These are phyloP conservation scores for Myiothlypis chrysogaster DNA, from an alignment of 2,797 vertebrate genomes.

Conservation along the genomic window DNA sequence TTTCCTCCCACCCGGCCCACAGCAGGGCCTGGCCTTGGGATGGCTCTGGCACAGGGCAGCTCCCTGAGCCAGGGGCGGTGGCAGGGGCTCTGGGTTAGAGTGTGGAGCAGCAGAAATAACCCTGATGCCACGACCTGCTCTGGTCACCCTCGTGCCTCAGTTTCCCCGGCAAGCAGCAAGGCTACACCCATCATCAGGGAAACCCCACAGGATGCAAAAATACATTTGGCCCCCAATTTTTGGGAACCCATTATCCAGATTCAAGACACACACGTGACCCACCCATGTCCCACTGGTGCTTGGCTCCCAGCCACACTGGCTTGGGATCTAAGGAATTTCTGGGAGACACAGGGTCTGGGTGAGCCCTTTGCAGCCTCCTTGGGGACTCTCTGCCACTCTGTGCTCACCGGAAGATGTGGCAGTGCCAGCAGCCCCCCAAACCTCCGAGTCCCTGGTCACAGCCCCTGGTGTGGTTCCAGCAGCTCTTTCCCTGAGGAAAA, in stretches of 20 bases:
- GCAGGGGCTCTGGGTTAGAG: background rate
- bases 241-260: background rate
- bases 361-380: accelerated
- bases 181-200: background rate
- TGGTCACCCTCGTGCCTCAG: background rate
- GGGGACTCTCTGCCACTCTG: background rate
- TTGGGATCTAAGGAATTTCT: background rate
- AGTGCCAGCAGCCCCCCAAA: background rate
- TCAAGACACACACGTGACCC: background rate
- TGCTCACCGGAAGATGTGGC: background rate
- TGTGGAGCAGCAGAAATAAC: background rate
- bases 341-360: background rate
- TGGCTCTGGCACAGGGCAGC: accelerated
- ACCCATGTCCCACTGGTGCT: background rate
- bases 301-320: background rate
- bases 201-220: background rate
- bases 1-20: background rate
- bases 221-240: background rate
- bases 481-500: background rate
- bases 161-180: background rate
- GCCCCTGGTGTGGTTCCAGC: background rate
- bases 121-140: background rate
- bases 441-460: accelerated
- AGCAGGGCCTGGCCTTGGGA: background rate
- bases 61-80: background rate